Conservation (phyloP, 2,888 invertebrate species). For the Notocelia uddmanniana region DNA sequence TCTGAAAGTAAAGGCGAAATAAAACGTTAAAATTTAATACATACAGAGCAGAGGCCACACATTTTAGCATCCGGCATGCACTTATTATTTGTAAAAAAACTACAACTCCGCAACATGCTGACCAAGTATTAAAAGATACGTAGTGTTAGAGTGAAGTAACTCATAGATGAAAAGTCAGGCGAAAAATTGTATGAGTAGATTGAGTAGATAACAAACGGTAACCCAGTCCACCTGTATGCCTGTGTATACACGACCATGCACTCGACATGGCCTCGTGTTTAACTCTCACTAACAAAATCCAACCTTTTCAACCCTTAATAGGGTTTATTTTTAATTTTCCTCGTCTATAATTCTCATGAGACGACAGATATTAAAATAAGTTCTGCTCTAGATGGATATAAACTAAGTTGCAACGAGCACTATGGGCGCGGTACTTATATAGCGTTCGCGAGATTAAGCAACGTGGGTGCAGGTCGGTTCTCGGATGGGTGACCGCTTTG, state of each 20-base stretch:
- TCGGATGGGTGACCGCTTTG: too few species aligned
- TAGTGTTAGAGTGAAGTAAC: too few species aligned
- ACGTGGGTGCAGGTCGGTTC: too few species aligned
- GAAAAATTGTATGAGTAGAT: background rate
- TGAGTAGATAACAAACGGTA: slow-evolving; percentile 37
- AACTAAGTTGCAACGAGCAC: slow-evolving; percentile 4
- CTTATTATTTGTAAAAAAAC: background rate
- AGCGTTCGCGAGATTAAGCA: too few species aligned
- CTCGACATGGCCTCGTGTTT: slow-evolving; percentile 62
- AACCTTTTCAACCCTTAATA: slow-evolving; percentile 57
- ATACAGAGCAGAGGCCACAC: background rate
- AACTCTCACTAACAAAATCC: slow-evolving; percentile 52
- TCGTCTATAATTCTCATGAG: background rate
- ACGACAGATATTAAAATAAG: slow-evolving; percentile 30
- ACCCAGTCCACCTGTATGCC: slow-evolving; percentile 47
- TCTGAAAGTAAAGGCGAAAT: background rate
- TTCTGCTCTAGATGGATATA: slow-evolving; percentile 22
- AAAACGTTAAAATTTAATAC: background rate
- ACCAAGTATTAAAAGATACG: too few species aligned
- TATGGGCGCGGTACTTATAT: slow-evolving; percentile 1
- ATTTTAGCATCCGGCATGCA: background rate
- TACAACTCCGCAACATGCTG: background rate
- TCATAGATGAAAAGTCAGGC: slow-evolving; percentile 13
- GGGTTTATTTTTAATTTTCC: slow-evolving; percentile 14
- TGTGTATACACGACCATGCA: slow-evolving; percentile 59